Base-by-base conservation (phyloP, 2,797 vertebrate species). In the Melanogrammus aeglefinus region DNA sequence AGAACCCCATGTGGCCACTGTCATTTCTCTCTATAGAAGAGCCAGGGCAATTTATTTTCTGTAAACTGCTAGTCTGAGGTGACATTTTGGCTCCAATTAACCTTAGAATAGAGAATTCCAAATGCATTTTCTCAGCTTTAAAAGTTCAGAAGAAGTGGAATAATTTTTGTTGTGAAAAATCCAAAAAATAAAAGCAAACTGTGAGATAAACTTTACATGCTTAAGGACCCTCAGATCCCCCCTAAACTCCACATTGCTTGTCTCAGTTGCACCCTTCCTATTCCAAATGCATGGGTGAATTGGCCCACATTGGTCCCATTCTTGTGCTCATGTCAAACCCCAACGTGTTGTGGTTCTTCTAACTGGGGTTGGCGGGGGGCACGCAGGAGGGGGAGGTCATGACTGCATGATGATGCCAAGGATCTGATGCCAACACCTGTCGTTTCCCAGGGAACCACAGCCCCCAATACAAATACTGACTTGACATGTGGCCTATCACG, bases 41-140 rank as follows among this genome's bases (percentile, higher is more conserved):
- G 93, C 94, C 93, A 92, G 91, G 91, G 89, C 91, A 91, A 93
- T 95, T 94, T 63, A 7, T 96, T 94, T 93, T 92, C 82, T 90
- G 78, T 94, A 93, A 96, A 94, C 92, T 93, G 92, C 93, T 93
- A 92, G 94, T 94, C 94, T 93, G 91, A 95, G 95, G 94, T 95
- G 94, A 95, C 94, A 96, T 95, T 95, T 94, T 95, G 93, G 90
- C 94, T 95, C 92, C 95, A 95, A 96, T 96, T 96, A 95, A 96
- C 95, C 94, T 95, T 94, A 94, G 93, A 94, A 96, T 94, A 92
- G 92, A 91, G 90, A 92, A 94, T 92, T 94, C 92, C 95, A 94
- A 91, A 0, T 13, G 92, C 79, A 29, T 78, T 80, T n/a, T 41
- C 33, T 77, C 77, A 84, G 77, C 81, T 81, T 86, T 81, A 76